Evolutionary conservation across 2,888 invertebrate genomes (phyloP).

Genomic region (Neocrepidodera transversa): DNA sequence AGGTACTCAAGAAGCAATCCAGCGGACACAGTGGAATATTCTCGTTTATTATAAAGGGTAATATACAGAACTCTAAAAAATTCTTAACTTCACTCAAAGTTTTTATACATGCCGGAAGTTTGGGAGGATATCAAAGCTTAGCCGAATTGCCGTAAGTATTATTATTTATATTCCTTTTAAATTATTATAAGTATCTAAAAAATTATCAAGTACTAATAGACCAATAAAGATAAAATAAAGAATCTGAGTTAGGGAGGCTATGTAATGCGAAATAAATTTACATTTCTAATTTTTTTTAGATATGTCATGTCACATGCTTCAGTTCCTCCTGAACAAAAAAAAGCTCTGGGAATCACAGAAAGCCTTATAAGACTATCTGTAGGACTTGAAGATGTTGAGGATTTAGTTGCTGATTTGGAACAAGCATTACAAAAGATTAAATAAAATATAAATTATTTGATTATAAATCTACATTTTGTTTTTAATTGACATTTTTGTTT

Average conservation of each 20-base stretch:
- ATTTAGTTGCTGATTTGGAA: slow-evolving; percentile 84
- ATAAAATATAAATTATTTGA: not conserved
- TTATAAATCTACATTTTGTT: too few relatives aligned
- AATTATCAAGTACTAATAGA: too few relatives aligned
- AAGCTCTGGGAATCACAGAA: slow-evolving; percentile 80
- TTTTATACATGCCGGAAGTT: slow-evolving; percentile 85
- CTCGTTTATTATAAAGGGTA: slow-evolving; percentile 83
- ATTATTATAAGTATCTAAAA: too few relatives aligned
- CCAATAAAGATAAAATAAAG: too few relatives aligned
- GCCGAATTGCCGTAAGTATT: slow-evolving; percentile 87
- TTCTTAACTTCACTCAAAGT: slow-evolving; percentile 77
- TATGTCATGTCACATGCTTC: slow-evolving; percentile 95
- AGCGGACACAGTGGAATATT: slow-evolving; percentile 89
- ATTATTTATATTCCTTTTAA: too few relatives aligned
- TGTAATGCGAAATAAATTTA: too few relatives aligned
- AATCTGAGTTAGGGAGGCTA: too few relatives aligned
- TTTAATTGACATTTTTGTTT: too few relatives aligned
- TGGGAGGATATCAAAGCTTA: slow-evolving; percentile 91
- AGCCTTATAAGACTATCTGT: slow-evolving; percentile 87
- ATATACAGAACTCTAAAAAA: slow-evolving; percentile 69
- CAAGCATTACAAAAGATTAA: slow-evolving; percentile 65
- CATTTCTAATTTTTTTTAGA: slow-evolving; percentile 68
- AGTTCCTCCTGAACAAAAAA: slow-evolving; percentile 77
- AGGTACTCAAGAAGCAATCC: slow-evolving; percentile 77
- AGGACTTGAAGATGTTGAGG: slow-evolving; percentile 86